Percentiles rank a stretch among this genome's conserved stretches.
Conservation (phyloP, 2,888 invertebrate species). For the Coelinius sp. region DNA sequence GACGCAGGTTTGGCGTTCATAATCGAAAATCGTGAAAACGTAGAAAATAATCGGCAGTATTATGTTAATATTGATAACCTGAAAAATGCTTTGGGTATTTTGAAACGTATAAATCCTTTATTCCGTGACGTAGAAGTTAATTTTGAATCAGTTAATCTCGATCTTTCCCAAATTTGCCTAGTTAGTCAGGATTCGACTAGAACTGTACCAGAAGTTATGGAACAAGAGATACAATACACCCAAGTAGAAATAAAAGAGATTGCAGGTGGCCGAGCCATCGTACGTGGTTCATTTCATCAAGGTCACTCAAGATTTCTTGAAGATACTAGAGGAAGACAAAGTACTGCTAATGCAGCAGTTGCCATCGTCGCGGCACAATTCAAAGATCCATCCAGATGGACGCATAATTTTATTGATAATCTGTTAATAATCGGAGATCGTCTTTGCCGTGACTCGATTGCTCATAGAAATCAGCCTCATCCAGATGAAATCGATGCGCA, state of each 20-base stretch:
- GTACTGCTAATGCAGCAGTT: constrained; percentile 52
- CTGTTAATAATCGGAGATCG: neutral
- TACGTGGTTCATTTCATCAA: constrained; percentile 56
- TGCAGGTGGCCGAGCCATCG: constrained; percentile 42
- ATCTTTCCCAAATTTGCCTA: neutral
- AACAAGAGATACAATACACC: neutral
- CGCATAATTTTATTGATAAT: neutral
- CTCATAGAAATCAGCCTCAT: neutral
- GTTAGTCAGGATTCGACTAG: neutral
- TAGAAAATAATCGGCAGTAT: neutral
- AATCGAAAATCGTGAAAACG: too few species aligned
- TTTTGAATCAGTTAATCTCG: neutral
- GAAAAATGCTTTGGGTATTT: neutral
- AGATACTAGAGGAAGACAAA: constrained; percentile 50
- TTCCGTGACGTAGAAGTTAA: neutral
- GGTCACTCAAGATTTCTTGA: constrained; percentile 49
- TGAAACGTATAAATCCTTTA: neutral
- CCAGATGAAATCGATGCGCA: neutral
- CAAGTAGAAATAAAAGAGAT: neutral
- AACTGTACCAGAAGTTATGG: neutral
- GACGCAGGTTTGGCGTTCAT: too few species aligned
- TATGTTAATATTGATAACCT: neutral
- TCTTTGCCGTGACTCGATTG: neutral
- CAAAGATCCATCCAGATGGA: neutral
- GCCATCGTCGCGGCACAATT: constrained; percentile 34